A percentile compares a stretch with the other conserved stretches of the same genome.
Evolutionary conservation across 2,113 vertebrate genomes (phyloP).

Genomic region (Phodopus roborovskii): DNA sequence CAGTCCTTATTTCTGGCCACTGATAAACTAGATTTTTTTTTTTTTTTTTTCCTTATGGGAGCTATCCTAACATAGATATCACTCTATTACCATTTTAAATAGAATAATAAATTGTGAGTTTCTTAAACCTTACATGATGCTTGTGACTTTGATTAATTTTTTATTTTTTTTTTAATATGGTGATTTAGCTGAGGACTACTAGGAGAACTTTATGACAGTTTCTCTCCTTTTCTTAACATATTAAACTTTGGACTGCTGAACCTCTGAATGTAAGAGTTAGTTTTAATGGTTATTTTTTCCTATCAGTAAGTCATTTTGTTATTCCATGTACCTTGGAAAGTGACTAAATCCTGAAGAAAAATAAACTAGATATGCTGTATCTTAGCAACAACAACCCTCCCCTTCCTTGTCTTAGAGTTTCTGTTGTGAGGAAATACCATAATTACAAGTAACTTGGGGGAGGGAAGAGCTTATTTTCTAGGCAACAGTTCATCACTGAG

Average conservation of each 20-base stretch:
- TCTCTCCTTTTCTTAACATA: not conserved
- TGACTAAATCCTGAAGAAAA: constrained; percentile 58
- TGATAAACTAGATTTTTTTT: constrained; percentile 30
- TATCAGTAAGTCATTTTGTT: constrained; percentile 46
- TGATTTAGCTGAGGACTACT: constrained; percentile 22
- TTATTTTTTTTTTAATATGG: constrained; percentile 53
- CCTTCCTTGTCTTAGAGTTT: not conserved
- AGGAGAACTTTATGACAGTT: constrained; percentile 45
- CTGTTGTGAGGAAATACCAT: not conserved
- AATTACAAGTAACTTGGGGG: not conserved
- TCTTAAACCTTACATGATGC: constrained; percentile 20
- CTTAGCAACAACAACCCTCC: not conserved
- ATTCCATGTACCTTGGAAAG: not conserved
- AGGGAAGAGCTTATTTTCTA: not conserved
- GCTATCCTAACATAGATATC: not conserved
- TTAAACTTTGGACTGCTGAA: constrained; percentile 11
- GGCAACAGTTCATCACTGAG: not conserved
- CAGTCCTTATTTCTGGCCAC: not conserved
- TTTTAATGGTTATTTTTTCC: constrained; percentile 6
- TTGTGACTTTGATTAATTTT: constrained; percentile 58
- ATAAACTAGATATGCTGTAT: constrained; percentile 9
- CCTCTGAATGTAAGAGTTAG: not conserved
- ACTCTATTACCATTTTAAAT: not conserved
- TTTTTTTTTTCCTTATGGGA: not conserved
- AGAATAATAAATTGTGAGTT: constrained; percentile 57